Percentiles rank a stretch among this genome's conserved stretches.
phyloP scores from a whole-genome alignment of 2,797 vertebrate genomes.

The Bufotes viridis region DNA sequence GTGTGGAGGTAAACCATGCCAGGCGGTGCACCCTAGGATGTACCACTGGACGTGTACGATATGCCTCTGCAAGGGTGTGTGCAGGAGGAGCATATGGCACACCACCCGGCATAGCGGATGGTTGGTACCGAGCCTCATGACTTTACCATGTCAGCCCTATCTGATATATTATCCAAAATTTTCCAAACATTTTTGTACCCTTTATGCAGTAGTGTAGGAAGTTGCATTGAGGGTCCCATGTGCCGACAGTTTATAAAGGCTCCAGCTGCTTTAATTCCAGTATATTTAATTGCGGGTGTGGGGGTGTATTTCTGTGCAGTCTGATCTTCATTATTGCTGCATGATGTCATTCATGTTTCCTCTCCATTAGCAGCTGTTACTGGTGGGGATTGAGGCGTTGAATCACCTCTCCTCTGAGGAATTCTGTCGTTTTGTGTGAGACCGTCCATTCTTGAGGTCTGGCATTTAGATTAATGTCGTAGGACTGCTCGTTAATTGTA shows the following conservation, averaged over 20 bases:
- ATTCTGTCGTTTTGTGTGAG: neutral
- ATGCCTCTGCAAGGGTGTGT: neutral
- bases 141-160: neutral
- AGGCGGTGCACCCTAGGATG: neutral
- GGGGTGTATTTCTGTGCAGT: constrained; percentile 24
- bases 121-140: neutral
- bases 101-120: neutral
- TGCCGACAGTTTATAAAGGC: constrained; percentile 1
- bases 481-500: neutral
- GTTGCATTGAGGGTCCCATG: neutral
- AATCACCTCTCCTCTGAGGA: neutral
- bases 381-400: neutral
- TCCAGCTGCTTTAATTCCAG: neutral
- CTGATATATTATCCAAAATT: neutral
- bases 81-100: neutral
- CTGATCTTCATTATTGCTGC: constrained; percentile 2
- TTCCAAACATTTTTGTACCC: neutral
- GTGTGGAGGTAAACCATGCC: neutral
- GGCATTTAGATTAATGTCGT: neutral
- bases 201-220: neutral
- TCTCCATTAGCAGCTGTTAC: constrained; percentile 39
- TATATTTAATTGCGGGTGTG: constrained; percentile 36
- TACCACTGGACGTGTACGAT: neutral
- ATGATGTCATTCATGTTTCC: constrained; percentile 22
- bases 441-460: neutral